Evolutionary conservation across 1,140 invertebrate species (phyloP), one percentile per base, ranked within the genome.

Genomic region (Bactericera cockerelli): DNA sequence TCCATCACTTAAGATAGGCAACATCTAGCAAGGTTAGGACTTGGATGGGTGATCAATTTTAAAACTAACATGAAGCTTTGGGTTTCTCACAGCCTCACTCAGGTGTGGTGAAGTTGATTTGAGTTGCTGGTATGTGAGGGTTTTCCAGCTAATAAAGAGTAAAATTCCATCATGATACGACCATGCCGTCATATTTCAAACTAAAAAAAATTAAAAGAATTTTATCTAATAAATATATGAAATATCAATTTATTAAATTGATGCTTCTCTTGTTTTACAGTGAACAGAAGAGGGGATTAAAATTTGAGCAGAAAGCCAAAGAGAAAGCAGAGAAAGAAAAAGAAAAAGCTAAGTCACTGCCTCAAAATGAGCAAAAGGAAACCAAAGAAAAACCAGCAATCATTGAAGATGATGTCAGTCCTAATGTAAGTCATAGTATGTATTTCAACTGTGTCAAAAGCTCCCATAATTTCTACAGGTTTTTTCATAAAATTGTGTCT

Each of bases 271-370:
- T 62, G 69, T 66, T 49, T 81, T 82, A 56, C 69, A 97, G 92
- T 82, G 93, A 98, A 74, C 74, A 89, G 57, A 98, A 98, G 74
- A 78, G 93, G 42, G 77, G 89, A 26, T 67, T 87, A 49, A 98
- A 98, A 74, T 84, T 85, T 16, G 89, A 95, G 70, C 85, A 95
- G 69, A 97, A 97, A 70, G 82, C 83, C 8, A 89, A 93, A 69
- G 89, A 94, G 68, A 96, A 96, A 70, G 78, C 81, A n/a, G 87
- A 90, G 70, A 95, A 94, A 67, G 80, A 78, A 2, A 70, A 76
- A 59, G 67, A 71, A 56, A 69, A 26, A 67, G 4, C 68, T 33
- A 68, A 68, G 57, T 63, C 66, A 57, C 67, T 66, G 3, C 67
- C 69, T 36, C 71, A 74, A 57, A 61, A 68, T 16, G 59, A 68